These are phyloP conservation scores for Eurytoma californica DNA, from an alignment of 2,888 invertebrate species.

Conservation along the genomic window DNA sequence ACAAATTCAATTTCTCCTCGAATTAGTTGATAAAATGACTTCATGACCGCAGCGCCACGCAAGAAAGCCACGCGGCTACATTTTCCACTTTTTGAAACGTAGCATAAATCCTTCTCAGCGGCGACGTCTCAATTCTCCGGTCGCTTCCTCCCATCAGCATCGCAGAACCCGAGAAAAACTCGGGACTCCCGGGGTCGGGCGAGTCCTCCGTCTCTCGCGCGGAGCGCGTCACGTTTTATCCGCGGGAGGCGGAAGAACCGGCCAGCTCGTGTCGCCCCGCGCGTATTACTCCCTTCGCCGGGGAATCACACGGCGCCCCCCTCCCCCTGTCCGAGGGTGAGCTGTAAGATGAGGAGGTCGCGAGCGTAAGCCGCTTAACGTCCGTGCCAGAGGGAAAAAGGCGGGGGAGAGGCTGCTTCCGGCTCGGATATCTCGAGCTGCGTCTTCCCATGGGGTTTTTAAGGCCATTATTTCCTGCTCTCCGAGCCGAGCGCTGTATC, in stretches of 20 bases:
- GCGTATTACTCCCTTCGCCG: background rate
- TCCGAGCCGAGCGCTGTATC: background rate
- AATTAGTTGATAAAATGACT: too few species aligned
- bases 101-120: conserved; percentile 33
- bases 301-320: background rate
- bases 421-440: conserved; percentile 13
- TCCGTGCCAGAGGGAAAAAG: background rate
- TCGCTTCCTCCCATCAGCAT: background rate
- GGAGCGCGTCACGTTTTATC: conserved; percentile 20
- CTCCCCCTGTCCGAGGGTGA: too few species aligned
- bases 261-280: conserved; percentile 1
- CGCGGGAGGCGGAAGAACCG: background rate
- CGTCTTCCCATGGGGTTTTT: conserved; percentile 25
- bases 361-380: conserved; percentile 42
- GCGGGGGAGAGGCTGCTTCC: background rate
- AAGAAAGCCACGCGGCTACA: background rate
- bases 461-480: conserved; percentile 43
- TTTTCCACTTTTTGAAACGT: conserved; percentile 10
- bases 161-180: background rate
- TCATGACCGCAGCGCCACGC: too few species aligned
- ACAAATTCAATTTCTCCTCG: background rate
- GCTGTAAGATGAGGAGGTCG: background rate
- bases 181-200: too few species aligned
- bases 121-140: conserved; percentile 13
- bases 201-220: background rate